A percentile compares a stretch with the other conserved stretches of the same genome.
Conservation (phyloP, 2,888 invertebrate genomes). For the Teinopalpus imperialis region DNA sequence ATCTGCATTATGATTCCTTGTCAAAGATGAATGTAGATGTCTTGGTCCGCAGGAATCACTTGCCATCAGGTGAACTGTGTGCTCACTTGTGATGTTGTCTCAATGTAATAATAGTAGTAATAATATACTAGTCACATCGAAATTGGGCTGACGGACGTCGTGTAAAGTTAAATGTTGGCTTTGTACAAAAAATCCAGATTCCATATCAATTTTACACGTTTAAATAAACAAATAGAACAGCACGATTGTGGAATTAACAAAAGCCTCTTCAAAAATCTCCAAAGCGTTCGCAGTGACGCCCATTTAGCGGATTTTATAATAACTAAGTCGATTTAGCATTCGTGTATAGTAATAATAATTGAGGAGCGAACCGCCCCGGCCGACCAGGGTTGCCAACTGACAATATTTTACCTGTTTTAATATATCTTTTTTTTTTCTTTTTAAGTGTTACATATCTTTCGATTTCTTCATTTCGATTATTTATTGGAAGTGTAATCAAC, state of each 20-base stretch:
- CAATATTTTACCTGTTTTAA: not conserved
- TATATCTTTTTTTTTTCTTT: no score
- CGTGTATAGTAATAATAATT: slow-evolving; percentile 55
- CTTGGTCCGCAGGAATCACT: no score
- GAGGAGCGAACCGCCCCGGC: slow-evolving; percentile 36
- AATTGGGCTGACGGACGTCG: not conserved
- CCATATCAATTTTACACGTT: slow-evolving; percentile 40
- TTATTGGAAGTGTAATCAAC: no score
- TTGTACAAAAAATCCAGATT: not conserved
- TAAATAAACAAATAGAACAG: slow-evolving; percentile 53
- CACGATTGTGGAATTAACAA: slow-evolving; percentile 42
- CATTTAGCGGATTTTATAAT: slow-evolving; percentile 55
- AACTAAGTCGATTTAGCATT: slow-evolving; percentile 44
- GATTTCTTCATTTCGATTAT: no score
- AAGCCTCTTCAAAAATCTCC: slow-evolving; percentile 42
- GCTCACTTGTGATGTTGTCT: no score
- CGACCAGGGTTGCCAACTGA: slow-evolving; percentile 9
- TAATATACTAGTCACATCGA: no score
- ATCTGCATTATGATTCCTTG: no score
- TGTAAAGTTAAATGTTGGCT: not conserved
- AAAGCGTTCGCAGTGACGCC: slow-evolving; percentile 47
- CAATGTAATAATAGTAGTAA: no score
- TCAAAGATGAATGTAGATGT: no score
- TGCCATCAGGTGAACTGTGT: no score
- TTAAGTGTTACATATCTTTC: no score